Evolutionary conservation across 2,888 invertebrate genomes (phyloP), one percentile per base, ranked within the genome.

Genomic region (Netelia virgata): DNA sequence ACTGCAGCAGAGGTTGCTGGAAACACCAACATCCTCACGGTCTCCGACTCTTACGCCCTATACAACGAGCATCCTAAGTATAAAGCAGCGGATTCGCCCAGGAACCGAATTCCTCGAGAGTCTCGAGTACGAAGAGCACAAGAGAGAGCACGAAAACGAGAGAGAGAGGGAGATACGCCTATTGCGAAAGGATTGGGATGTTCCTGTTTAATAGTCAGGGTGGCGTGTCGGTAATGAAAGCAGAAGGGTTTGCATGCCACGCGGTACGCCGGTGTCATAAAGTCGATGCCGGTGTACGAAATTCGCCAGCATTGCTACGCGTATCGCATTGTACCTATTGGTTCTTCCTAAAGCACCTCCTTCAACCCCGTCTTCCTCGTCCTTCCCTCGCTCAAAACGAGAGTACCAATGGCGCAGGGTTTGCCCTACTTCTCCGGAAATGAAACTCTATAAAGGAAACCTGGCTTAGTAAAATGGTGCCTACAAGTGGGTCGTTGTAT

Each of bases 201-300:
- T 89, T 89, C 87, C 89, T 90, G 90, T 90, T 91, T 90, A 91
- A 90, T 89, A 90, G 89, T 89, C 89, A 82, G 83, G 74, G 87
- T 84, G 85, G 86, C 87, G 83, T 84, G 87, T 84, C 74, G 84
- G 84, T 89, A 88, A 89, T 90, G 88, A 89, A 89, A 90, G 86
- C 86, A 86, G 85, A 84, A 88, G 87, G 84, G 86, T 87, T 90
- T 89, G 87, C 88, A 89, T 87, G 88, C 90, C 87, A 85, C 73
- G 77, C 84, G 86, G 86, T 86, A 89, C 86, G 82, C 83, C 72
- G 79, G 50, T 72, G 83, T 84, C 83, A 74, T 86, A 87, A 89
- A 90, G 86, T 88, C 87, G 87, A 90, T 86, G 85, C 82, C 84
- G 63, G 20, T 78, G 36, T 57, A 69, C 81, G 59, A 68, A 57